Percentiles rank a stretch among this genome's conserved stretches.
Evolutionary conservation across 2,113 vertebrate genomes (phyloP).

Genomic region (Phoenicopterus ruber): DNA sequence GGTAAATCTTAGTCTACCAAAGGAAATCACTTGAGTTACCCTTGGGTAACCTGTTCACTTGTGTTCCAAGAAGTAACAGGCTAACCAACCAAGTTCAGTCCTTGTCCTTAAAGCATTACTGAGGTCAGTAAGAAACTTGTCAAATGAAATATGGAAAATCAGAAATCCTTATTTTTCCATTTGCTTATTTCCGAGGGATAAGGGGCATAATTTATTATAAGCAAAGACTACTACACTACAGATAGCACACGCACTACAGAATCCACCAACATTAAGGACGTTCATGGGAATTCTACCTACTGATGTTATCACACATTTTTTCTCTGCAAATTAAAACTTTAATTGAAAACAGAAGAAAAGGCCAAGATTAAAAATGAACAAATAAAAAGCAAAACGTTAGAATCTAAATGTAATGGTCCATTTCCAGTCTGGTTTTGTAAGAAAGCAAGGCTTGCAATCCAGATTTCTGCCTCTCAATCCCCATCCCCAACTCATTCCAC

Average conservation of each 20-base stretch:
- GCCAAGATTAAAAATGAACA: neutral
- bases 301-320: neutral
- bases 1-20: neutral
- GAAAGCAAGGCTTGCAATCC: neutral
- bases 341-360: neutral
- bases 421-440: neutral
- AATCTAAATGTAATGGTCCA: neutral
- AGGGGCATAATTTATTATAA: neutral
- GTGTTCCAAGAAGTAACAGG: neutral
- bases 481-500: neutral
- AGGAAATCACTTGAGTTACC: neutral
- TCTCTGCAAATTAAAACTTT: neutral
- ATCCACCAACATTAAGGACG: neutral
- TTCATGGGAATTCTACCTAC: neutral
- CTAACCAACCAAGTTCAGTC: neutral
- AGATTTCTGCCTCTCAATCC: neutral
- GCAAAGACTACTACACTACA: neutral
- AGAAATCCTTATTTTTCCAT: neutral
- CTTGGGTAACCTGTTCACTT: neutral
- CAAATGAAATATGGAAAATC: neutral
- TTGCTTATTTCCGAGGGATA: neutral
- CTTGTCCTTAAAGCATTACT: neutral
- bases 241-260: neutral
- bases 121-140: neutral
- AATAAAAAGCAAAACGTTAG: neutral